Evolutionary conservation across 2,797 vertebrate genomes (phyloP).

Genomic region (Dipus sagitta): DNA sequence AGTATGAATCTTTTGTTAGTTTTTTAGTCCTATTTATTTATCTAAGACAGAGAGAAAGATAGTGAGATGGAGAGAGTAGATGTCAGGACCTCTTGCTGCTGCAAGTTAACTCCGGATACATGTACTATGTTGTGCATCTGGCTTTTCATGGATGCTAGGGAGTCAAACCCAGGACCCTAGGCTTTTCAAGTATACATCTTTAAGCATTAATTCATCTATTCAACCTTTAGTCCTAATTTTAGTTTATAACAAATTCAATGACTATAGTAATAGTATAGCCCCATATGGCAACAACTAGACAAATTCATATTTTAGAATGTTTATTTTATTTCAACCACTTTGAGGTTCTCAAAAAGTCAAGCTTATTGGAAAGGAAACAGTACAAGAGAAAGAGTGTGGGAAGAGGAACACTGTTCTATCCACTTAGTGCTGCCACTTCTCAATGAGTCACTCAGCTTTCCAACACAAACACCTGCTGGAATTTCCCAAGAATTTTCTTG

Average conservation of each 20-base stretch:
- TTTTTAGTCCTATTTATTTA: too few species aligned
- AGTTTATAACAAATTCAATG: neutral
- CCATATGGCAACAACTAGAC: neutral
- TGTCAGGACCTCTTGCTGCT: too few species aligned
- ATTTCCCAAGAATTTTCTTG: neutral
- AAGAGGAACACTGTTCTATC: neutral
- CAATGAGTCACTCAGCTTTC: neutral
- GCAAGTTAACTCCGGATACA: too few species aligned
- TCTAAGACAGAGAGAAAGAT: too few species aligned
- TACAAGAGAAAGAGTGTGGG: accelerated
- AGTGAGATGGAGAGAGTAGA: too few species aligned
- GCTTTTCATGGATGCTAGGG: too few species aligned
- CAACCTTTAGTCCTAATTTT: too few species aligned
- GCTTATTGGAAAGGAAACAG: neutral
- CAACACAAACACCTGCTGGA: too few species aligned
- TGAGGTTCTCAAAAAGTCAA: neutral
- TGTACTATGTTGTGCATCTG: too few species aligned
- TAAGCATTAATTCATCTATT: too few species aligned
- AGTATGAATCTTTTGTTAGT: neutral
- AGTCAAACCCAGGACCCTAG: too few species aligned
- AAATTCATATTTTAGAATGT: neutral
- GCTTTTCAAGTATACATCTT: too few species aligned
- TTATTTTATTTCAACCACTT: neutral
- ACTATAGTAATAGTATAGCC: neutral
- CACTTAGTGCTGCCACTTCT: neutral